phyloP scores from a whole-genome alignment of 2,113 vertebrate genomes.

The Maccullochella peelii region DNA sequence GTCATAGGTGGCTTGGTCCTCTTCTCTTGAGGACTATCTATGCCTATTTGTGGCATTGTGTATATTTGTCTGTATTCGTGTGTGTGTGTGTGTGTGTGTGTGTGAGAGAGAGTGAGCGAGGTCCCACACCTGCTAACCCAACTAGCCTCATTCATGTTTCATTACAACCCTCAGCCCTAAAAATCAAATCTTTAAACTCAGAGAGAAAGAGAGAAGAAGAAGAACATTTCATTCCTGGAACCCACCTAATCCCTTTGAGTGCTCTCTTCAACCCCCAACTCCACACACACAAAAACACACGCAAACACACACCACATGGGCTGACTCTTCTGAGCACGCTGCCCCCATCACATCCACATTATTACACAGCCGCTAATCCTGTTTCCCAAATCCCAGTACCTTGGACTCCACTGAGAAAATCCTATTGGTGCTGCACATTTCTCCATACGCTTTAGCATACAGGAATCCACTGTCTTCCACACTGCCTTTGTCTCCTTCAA shows the following conservation, averaged over 20 bases:
- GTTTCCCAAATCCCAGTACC: slow-evolving; percentile 84
- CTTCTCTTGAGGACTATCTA: background rate
- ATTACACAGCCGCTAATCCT: slow-evolving; percentile 85
- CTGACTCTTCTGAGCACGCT: slow-evolving; percentile 43
- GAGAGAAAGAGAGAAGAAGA: slow-evolving; percentile 17
- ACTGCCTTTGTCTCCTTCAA: slow-evolving; percentile 69
- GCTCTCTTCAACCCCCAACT: slow-evolving; percentile 48
- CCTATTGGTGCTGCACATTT: slow-evolving; percentile 79
- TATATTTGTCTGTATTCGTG: background rate
- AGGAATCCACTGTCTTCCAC: slow-evolving; percentile 69
- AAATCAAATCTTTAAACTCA: slow-evolving; percentile 65
- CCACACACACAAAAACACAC: slow-evolving; percentile 25
- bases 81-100: background rate
- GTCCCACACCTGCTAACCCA: slow-evolving; percentile 31
- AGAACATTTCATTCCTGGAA: slow-evolving; percentile 62
- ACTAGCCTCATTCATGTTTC: slow-evolving; percentile 65
- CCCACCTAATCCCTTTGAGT: slow-evolving; percentile 62
- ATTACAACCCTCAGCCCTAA: slow-evolving; percentile 50
- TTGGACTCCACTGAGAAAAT: slow-evolving; percentile 81
- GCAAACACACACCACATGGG: slow-evolving; percentile 43
- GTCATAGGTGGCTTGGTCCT: background rate
- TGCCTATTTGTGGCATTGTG: background rate
- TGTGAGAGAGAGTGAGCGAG: background rate
- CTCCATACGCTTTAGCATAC: slow-evolving; percentile 74
- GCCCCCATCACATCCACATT: slow-evolving; percentile 77